Percentiles rank a stretch among this genome's conserved stretches.
Evolutionary conservation across 2,797 vertebrate species (phyloP).

Genomic region (Rhinophrynus dorsalis): DNA sequence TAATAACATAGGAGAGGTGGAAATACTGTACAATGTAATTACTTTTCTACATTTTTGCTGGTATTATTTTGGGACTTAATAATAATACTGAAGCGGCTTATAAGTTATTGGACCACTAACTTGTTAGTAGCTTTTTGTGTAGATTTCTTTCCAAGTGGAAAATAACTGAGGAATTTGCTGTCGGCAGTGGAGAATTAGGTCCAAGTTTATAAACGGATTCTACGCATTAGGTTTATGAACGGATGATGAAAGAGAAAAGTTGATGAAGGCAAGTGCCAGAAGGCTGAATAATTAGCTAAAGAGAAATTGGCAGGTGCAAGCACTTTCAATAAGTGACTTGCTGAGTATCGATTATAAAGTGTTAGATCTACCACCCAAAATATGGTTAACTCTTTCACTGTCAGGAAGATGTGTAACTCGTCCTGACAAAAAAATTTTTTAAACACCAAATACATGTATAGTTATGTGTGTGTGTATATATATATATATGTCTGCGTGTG

Average conservation of each 20-base stretch:
- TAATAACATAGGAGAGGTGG: background rate
- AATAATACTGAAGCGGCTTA: constrained; percentile 34
- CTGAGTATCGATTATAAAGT: too few species aligned
- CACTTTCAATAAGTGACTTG: background rate
- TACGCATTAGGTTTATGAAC: background rate
- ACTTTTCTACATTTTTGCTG: constrained; percentile 11
- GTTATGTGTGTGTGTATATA: too few species aligned
- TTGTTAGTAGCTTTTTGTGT: constrained; percentile 9
- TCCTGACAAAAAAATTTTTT: too few species aligned
- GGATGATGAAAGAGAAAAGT: background rate
- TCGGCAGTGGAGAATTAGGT: background rate
- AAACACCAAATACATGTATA: too few species aligned
- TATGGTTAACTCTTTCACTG: too few species aligned
- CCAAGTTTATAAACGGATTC: background rate
- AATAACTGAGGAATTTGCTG: constrained; percentile 24
- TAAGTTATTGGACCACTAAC: constrained; percentile 26
- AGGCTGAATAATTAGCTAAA: background rate
- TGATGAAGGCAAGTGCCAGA: background rate
- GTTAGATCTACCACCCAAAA: too few species aligned
- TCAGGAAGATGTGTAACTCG: too few species aligned
- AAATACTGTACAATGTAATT: background rate
- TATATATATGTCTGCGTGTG: too few species aligned
- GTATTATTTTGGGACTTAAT: constrained; percentile 31
- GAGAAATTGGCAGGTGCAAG: background rate
- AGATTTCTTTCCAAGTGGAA: constrained; percentile 31